Evolutionary conservation across 2,888 invertebrate genomes (phyloP).

Genomic region (Acholoe squamosa): DNA sequence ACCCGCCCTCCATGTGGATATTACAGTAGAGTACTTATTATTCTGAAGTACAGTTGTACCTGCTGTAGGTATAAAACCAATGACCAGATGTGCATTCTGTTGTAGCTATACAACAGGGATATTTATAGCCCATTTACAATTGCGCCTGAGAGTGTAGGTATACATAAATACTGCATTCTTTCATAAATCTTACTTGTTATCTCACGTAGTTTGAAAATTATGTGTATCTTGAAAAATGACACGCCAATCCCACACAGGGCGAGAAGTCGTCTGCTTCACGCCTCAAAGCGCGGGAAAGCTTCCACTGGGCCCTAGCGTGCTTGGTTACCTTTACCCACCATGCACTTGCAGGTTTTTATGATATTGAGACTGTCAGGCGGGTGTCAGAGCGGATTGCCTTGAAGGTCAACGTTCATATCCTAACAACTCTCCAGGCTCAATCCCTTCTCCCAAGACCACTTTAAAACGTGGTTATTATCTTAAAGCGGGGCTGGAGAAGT

Average conservation of each 20-base stretch:
- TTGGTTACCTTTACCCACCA: neutral
- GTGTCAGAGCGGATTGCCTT: neutral
- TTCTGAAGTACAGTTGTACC: too few species aligned
- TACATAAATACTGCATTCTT: too few species aligned
- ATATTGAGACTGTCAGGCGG: conserved; percentile 48
- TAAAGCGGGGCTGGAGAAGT: conserved; percentile 49
- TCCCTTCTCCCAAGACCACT: neutral
- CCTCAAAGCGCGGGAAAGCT: conserved; percentile 7
- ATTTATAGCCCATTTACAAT: too few species aligned
- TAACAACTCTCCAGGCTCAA: conserved; percentile 4
- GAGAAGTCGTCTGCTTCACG: neutral
- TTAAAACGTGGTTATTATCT: conserved; percentile 46
- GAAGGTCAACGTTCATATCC: conserved; percentile 15
- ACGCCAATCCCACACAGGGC: neutral
- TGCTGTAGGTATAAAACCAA: too few species aligned
- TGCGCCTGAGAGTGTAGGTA: too few species aligned
- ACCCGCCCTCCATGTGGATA: too few species aligned
- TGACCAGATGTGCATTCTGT: too few species aligned
- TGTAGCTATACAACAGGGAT: too few species aligned
- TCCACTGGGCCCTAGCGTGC: neutral
- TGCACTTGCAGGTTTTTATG: neutral
- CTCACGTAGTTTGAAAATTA: too few species aligned
- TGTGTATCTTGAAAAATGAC: too few species aligned
- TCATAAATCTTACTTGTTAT: too few species aligned
- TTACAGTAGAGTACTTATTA: too few species aligned